Percentiles rank a stretch among this genome's conserved stretches.
Evolutionary conservation across 1,140 invertebrate genomes (phyloP).

Genomic region (Helicoverpa zea): DNA sequence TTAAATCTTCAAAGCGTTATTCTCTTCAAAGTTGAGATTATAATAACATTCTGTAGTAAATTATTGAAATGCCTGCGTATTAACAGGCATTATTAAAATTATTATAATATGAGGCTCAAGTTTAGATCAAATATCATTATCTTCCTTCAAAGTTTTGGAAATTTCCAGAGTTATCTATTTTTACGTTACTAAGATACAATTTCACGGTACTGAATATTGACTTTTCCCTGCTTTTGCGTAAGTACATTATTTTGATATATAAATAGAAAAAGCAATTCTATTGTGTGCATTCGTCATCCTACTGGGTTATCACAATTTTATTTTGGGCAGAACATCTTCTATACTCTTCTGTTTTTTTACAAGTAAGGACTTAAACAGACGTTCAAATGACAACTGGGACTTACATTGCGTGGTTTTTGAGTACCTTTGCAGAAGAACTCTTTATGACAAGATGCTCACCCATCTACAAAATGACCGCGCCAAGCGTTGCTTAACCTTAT

Average conservation of each 20-base stretch:
- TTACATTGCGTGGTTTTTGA: no score
- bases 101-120: slow-evolving; percentile 18
- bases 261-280: no score
- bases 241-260: no score
- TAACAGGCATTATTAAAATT: slow-evolving; percentile 34
- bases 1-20: not conserved
- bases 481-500: not conserved
- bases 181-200: no score
- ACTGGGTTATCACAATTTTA: no score
- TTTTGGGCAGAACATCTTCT: no score
- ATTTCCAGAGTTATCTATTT: not conserved
- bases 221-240: no score
- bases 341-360: not conserved
- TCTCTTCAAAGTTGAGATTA: slow-evolving; percentile 15
- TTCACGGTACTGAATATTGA: no score
- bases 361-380: no score
- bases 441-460: no score
- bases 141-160: not conserved
- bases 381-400: not conserved
- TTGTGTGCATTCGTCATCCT: no score
- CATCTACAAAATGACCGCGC: not conserved
- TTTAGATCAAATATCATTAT: slow-evolving; percentile 20
- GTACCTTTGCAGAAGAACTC: no score
- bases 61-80: slow-evolving; percentile 18
- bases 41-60: slow-evolving; percentile 9